Evolutionary conservation across 2,113 vertebrate genomes (phyloP).

Genomic region (Rissa tridactyla): DNA sequence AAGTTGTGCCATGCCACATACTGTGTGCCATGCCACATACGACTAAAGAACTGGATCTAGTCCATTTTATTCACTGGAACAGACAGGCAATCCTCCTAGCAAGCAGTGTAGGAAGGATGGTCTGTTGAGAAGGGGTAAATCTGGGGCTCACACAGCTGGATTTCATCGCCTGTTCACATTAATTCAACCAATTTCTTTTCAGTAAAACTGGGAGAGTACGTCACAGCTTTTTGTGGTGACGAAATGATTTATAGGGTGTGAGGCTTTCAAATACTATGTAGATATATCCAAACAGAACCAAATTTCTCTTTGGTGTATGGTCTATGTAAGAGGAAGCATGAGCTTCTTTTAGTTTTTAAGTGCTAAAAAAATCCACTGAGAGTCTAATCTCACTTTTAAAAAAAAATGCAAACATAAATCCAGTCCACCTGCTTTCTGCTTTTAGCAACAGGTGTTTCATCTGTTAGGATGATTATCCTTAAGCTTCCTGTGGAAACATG

Average conservation of each 20-base stretch:
- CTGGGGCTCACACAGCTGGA: background rate
- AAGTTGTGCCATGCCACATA: background rate
- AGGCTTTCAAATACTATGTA: background rate
- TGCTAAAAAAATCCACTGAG: background rate
- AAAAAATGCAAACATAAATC: background rate
- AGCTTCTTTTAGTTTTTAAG: background rate
- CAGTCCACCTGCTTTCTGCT: background rate
- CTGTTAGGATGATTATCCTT: background rate
- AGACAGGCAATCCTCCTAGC: background rate
- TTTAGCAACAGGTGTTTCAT: background rate
- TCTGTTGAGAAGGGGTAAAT: too few relatives aligned
- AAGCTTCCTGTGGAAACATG: background rate
- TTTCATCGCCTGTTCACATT: background rate
- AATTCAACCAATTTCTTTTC: background rate
- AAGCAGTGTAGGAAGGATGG: background rate
- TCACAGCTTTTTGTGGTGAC: background rate
- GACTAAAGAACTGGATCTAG: background rate
- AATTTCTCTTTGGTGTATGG: background rate
- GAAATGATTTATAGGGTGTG: background rate
- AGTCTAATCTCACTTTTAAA: background rate
- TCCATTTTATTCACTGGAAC: background rate
- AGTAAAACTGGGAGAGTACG: background rate
- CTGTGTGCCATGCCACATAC: background rate
- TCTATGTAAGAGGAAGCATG: background rate
- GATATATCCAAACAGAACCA: background rate